phyloP scores from a whole-genome alignment of 2,888 invertebrate species.

The Cheilosia grossa region DNA sequence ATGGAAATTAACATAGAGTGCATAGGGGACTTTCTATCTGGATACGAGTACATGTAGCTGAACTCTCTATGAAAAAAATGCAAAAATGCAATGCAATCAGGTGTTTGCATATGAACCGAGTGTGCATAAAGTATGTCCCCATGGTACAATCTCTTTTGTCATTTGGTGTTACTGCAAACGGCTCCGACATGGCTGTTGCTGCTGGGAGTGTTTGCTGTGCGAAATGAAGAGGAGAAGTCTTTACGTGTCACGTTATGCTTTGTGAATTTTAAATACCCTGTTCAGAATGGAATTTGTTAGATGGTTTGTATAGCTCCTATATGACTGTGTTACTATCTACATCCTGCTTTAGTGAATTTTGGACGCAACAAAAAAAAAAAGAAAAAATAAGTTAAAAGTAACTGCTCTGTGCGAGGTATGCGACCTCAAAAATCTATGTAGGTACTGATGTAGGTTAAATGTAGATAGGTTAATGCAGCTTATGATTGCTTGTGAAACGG shows the following conservation, averaged over 20 bases:
- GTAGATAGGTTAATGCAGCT: background rate
- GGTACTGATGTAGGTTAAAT: background rate
- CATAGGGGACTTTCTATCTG: conserved; percentile 65
- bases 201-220: conserved; percentile 26
- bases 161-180: conserved; percentile 47
- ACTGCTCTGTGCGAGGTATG: conserved; percentile 24
- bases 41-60: background rate
- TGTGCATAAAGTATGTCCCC: conserved; percentile 59
- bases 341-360: conserved; percentile 34
- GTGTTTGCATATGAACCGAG: conserved; percentile 66
- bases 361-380: background rate
- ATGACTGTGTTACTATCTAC: conserved; percentile 1
- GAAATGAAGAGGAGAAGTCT: conserved; percentile 58
- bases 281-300: conserved; percentile 65
- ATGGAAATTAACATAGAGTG: conserved; percentile 60
- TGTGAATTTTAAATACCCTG: conserved; percentile 65
- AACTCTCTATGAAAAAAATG: conserved; percentile 59
- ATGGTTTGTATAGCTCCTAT: conserved; percentile 8
- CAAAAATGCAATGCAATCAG: conserved; percentile 68
- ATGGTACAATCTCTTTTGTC: conserved; percentile 68
- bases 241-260: conserved; percentile 71
- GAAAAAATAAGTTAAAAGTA: conserved; percentile 7
- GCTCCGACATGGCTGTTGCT: background rate
- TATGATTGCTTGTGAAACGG: background rate
- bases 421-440: conserved; percentile 55